Conservation (phyloP, 2,888 invertebrate species). For the Idaea dimidiata region DNA sequence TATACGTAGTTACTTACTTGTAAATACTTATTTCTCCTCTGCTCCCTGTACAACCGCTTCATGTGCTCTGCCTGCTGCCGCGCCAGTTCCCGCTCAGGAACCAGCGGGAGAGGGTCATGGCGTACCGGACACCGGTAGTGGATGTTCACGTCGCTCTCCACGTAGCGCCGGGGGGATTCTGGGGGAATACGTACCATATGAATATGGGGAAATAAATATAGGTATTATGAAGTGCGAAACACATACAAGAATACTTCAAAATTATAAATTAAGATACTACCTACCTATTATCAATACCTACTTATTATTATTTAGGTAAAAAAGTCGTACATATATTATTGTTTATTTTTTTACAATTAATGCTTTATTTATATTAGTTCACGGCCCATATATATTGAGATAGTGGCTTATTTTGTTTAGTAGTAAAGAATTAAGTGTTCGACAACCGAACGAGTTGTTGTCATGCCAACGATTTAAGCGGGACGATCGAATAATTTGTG, state of each 20-base stretch:
- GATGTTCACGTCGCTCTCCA: conserved; percentile 96
- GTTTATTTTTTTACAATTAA: too few relatives aligned
- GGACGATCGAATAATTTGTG: background rate
- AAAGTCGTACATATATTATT: too few relatives aligned
- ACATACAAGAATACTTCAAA: too few relatives aligned
- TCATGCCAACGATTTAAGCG: background rate
- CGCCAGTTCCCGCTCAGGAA: conserved; percentile 94
- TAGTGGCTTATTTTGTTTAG: background rate
- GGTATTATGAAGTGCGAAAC: too few relatives aligned
- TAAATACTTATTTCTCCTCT: conserved; percentile 93
- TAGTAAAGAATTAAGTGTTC: background rate
- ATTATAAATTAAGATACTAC: too few relatives aligned
- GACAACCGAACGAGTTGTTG: background rate
- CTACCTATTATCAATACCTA: too few relatives aligned
- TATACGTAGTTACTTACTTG: conserved; percentile 84
- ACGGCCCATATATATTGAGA: too few relatives aligned
- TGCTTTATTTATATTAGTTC: too few relatives aligned
- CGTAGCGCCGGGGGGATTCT: conserved; percentile 94
- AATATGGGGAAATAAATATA: too few relatives aligned
- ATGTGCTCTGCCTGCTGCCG: conserved; percentile 94
- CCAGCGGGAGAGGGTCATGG: conserved; percentile 91
- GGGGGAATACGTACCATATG: conserved; percentile 13
- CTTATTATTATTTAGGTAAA: too few relatives aligned
- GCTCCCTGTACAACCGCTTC: conserved; percentile 94
- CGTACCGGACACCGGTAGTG: conserved; percentile 95